phyloP scores from a whole-genome alignment of 2,888 invertebrate genomes.

The Acanthacorydalis orientalis region DNA sequence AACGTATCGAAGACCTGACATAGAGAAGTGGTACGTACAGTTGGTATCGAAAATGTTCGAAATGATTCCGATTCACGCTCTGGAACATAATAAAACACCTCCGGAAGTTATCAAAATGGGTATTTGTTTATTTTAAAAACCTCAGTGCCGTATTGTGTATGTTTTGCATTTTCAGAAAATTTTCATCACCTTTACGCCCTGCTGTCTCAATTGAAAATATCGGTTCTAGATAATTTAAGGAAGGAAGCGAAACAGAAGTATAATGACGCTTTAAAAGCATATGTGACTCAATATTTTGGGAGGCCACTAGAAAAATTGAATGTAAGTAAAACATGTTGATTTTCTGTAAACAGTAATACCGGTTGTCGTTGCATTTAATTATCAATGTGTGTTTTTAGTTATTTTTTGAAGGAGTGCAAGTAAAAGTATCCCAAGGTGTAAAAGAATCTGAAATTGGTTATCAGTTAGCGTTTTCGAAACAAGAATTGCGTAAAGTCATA shows the following conservation, averaged over 20 bases:
- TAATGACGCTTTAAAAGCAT: slow-evolving; percentile 73
- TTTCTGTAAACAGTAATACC: no score
- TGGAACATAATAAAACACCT: slow-evolving; percentile 82
- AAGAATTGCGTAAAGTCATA: slow-evolving; percentile 87
- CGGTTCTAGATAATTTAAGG: slow-evolving; percentile 69
- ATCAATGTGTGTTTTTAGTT: slow-evolving; percentile 35
- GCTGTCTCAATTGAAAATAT: slow-evolving; percentile 76
- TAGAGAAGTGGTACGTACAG: slow-evolving; percentile 80
- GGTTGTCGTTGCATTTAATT: slow-evolving; percentile 1
- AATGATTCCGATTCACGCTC: slow-evolving; percentile 59
- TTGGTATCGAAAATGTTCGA: slow-evolving; percentile 72
- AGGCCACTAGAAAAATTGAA: slow-evolving; percentile 81
- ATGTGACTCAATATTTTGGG: slow-evolving; percentile 91
- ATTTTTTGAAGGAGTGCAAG: slow-evolving; percentile 95
- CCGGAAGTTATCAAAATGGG: slow-evolving; percentile 82
- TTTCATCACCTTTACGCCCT: slow-evolving; percentile 84
- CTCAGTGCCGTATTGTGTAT: neutral
- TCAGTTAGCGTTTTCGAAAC: slow-evolving; percentile 93
- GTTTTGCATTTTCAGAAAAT: slow-evolving; percentile 50
- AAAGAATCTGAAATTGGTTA: slow-evolving; percentile 96
- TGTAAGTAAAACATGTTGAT: slow-evolving; percentile 31
- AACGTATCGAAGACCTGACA: slow-evolving; percentile 72
- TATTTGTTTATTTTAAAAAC: slow-evolving; percentile 15
- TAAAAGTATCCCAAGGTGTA: slow-evolving; percentile 82
- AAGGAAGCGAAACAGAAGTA: slow-evolving; percentile 85